Evolutionary conservation across 2,888 invertebrate species (phyloP).

Genomic region (Rotaria magnacalcarata): DNA sequence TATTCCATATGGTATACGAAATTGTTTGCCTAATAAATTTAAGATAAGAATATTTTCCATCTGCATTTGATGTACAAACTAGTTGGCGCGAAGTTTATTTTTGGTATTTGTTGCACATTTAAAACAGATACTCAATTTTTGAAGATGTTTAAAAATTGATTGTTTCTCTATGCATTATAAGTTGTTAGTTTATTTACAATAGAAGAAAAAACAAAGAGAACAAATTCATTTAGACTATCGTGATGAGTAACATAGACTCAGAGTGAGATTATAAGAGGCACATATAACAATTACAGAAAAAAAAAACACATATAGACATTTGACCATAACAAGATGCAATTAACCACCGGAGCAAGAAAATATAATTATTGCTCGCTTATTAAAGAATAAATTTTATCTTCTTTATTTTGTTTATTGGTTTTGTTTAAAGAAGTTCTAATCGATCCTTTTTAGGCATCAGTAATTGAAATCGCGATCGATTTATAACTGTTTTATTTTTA

Average conservation of each 20-base stretch:
- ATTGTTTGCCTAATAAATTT: constrained; percentile 21
- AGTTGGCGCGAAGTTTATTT: neutral
- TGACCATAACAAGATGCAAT: neutral
- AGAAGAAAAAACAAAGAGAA: too few relatives aligned
- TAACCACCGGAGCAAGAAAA: neutral
- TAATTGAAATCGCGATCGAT: neutral
- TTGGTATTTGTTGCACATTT: too few relatives aligned
- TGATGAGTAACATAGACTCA: neutral
- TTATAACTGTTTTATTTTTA: neutral
- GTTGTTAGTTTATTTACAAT: too few relatives aligned
- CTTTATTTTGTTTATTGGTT: neutral
- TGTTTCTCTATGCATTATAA: too few relatives aligned
- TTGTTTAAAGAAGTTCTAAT: neutral
- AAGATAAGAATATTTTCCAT: neutral
- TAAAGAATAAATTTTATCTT: neutral
- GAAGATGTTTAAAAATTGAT: too few relatives aligned
- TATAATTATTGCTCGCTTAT: neutral
- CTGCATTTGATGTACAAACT: neutral
- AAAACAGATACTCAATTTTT: too few relatives aligned
- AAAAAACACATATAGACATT: neutral
- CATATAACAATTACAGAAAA: neutral
- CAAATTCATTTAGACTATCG: too few relatives aligned
- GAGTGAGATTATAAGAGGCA: neutral
- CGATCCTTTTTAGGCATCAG: neutral
- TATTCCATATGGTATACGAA: neutral